phyloP scores from a whole-genome alignment of 2,888 invertebrate genomes.

The Brassicogethes aeneus region DNA sequence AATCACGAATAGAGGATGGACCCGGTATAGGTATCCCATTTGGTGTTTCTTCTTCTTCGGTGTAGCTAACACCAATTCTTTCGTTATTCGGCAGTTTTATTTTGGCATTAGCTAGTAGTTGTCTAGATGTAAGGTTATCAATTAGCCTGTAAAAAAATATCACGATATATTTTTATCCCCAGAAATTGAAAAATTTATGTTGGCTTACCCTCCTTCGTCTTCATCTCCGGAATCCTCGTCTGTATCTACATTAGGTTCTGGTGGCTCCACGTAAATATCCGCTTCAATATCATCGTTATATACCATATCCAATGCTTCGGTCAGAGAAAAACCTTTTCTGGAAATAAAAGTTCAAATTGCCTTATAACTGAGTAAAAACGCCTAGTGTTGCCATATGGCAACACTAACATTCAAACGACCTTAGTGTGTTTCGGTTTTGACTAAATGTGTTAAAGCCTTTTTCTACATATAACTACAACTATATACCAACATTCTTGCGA shows the following conservation, averaged over 20 bases:
- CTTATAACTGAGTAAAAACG: background rate
- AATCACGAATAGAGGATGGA: too few species aligned
- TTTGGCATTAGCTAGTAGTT: conserved; percentile 8
- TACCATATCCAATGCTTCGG: background rate
- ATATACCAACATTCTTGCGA: background rate
- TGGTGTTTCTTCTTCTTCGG: too few species aligned
- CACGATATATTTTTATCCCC: too few species aligned
- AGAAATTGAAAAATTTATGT: too few species aligned
- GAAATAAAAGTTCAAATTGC: background rate
- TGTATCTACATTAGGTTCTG: conserved; percentile 13
- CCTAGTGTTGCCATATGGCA: background rate
- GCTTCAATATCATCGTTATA: background rate
- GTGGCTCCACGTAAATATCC: conserved; percentile 10
- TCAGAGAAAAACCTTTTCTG: background rate
- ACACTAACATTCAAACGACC: background rate
- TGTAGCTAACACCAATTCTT: conserved; percentile 9
- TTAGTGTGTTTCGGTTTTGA: background rate
- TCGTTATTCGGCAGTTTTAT: conserved; percentile 9
- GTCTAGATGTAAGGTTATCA: conserved; percentile 6
- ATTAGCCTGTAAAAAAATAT: conserved; percentile 1
- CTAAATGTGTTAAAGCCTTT: too few species aligned
- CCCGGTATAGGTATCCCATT: too few species aligned
- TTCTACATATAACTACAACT: too few species aligned
- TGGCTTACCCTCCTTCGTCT: conserved; percentile 10
- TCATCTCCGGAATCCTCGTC: too few species aligned